These are phyloP conservation scores for Callipepla squamata DNA, from an alignment of 2,113 vertebrate genomes.

Conservation along the genomic window DNA sequence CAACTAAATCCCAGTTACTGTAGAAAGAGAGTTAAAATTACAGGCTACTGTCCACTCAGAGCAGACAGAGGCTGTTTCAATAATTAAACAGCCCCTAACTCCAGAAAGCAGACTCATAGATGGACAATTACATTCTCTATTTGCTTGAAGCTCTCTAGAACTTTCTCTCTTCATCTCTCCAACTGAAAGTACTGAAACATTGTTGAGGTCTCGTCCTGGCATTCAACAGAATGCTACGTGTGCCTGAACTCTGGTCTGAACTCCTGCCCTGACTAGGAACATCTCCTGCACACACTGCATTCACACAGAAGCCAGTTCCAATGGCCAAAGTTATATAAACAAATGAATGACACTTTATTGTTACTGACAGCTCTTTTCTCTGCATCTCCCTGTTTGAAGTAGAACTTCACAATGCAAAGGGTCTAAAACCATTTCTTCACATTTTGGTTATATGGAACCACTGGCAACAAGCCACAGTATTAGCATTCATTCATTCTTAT, in stretches of 20 bases:
- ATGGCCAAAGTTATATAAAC: neutral
- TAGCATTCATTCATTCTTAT: neutral
- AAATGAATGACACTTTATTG: neutral
- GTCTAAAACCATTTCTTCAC: neutral
- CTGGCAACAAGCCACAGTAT: neutral
- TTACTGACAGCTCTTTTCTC: neutral
- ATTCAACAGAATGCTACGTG: neutral
- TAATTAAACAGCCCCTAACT: neutral
- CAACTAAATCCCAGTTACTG: neutral
- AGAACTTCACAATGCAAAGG: neutral
- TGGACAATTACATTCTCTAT: neutral
- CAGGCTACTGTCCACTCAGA: neutral
- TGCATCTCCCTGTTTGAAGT: rapidly evolving
- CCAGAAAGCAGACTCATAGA: neutral
- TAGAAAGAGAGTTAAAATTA: neutral
- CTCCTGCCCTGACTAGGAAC: neutral
- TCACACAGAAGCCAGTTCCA: neutral
- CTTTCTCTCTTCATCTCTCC: neutral
- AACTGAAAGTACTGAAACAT: neutral
- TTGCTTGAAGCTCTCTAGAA: neutral
- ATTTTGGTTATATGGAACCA: neutral
- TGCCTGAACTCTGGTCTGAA: neutral
- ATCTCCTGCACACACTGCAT: neutral
- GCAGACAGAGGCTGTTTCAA: neutral
- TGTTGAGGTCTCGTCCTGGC: neutral